Evolutionary conservation across 1,140 invertebrate genomes (phyloP).

Genomic region (Asbolus verrucosus): DNA sequence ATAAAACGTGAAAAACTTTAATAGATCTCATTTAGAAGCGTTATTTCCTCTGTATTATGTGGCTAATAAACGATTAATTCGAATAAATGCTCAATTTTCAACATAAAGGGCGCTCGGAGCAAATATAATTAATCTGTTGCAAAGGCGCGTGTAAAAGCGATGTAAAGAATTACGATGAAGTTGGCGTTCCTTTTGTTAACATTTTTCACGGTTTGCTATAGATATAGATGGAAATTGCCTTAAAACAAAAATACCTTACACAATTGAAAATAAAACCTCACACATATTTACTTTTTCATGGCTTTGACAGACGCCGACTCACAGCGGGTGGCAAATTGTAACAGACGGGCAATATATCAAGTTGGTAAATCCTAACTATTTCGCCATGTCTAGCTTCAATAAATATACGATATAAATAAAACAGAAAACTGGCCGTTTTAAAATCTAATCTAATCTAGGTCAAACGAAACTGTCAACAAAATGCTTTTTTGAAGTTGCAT

Average conservation of each 20-base stretch:
- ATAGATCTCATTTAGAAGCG: slow-evolving; percentile 36
- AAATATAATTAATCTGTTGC: slow-evolving; percentile 47
- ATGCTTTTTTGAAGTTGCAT: too few species aligned
- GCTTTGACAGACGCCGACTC: slow-evolving; percentile 37
- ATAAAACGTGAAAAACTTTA: slow-evolving; percentile 38
- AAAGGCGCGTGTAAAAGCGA: slow-evolving; percentile 42
- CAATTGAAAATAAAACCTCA: slow-evolving; percentile 30
- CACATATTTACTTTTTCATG: slow-evolving; percentile 37
- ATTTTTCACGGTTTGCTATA: slow-evolving; percentile 28
- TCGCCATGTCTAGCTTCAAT: neutral
- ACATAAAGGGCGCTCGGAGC: slow-evolving; percentile 42
- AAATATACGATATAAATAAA: neutral
- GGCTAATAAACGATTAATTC: slow-evolving; percentile 54
- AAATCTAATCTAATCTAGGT: too few species aligned
- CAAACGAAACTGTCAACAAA: too few species aligned
- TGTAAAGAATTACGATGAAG: slow-evolving; percentile 47
- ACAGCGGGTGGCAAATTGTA: slow-evolving; percentile 41
- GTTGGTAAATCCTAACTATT: neutral
- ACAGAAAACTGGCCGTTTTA: too few species aligned
- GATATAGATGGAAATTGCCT: slow-evolving; percentile 4
- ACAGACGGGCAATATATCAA: slow-evolving; percentile 46
- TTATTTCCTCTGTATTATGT: slow-evolving; percentile 45
- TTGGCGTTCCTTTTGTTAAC: slow-evolving; percentile 48
- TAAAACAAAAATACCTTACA: slow-evolving; percentile 40
- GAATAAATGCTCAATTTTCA: slow-evolving; percentile 53